These are phyloP conservation scores for Eulemur mongoz DNA, from an alignment of 2,797 vertebrate genomes.

Conservation along the genomic window DNA sequence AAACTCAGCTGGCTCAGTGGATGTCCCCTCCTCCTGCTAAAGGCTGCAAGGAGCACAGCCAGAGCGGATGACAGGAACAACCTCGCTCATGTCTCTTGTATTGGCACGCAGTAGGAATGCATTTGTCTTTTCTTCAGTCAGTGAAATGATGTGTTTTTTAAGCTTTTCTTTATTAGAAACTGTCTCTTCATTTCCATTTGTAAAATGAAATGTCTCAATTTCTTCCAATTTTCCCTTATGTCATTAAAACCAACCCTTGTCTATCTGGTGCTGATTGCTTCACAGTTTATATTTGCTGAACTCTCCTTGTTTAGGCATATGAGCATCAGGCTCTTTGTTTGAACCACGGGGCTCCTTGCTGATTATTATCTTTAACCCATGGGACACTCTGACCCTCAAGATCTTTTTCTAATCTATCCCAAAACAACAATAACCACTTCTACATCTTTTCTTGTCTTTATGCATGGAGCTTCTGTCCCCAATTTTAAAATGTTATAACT, in stretches of 20 bases:
- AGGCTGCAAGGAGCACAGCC: background rate
- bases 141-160: background rate
- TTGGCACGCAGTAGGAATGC: background rate
- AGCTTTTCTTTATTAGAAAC: background rate
- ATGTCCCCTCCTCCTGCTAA: background rate
- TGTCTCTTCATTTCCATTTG: background rate
- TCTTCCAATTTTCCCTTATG: background rate
- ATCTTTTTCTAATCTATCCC: background rate
- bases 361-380: background rate
- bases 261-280: background rate
- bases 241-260: background rate
- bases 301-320: background rate
- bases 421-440: background rate
- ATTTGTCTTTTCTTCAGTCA: background rate
- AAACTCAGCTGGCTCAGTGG: background rate
- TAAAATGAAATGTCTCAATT: background rate
- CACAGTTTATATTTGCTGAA: background rate
- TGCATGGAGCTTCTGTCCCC: background rate
- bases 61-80: background rate
- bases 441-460: background rate
- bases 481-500: constrained; percentile 9
- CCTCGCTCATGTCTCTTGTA: background rate
- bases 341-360: background rate
- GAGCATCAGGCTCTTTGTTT: background rate
- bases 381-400: background rate